phyloP scores from a whole-genome alignment of 2,888 invertebrate genomes.

The Xanthia togata region DNA sequence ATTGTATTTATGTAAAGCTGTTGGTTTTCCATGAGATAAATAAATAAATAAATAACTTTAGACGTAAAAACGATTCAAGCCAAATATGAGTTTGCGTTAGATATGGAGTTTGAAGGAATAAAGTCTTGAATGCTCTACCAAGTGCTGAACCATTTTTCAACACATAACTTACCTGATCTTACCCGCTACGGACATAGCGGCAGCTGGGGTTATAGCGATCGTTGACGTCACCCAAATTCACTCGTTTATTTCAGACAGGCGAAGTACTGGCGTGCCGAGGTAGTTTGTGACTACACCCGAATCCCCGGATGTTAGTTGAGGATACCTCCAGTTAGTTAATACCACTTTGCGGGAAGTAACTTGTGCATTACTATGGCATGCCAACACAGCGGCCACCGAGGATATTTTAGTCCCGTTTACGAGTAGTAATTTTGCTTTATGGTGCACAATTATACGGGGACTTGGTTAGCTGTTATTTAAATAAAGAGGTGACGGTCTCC shows the following conservation, averaged over 20 bases:
- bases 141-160: slow-evolving; percentile 22
- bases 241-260: slow-evolving; percentile 43
- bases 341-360: slow-evolving; percentile 43
- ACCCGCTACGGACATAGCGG: slow-evolving; percentile 42
- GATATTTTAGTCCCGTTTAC: slow-evolving; percentile 72
- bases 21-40: too few relatives aligned
- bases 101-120: slow-evolving; percentile 13
- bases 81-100: not conserved
- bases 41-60: too few relatives aligned
- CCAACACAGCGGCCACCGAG: slow-evolving; percentile 50
- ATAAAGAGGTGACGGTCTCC: slow-evolving; percentile 46
- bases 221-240: slow-evolving; percentile 49
- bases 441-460: slow-evolving; percentile 68
- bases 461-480: slow-evolving; percentile 57
- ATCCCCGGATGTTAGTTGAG: slow-evolving; percentile 31
- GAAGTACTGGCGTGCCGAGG: slow-evolving; percentile 24
- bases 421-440: slow-evolving; percentile 76
- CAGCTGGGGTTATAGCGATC: slow-evolving; percentile 41
- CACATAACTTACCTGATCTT: slow-evolving; percentile 48
- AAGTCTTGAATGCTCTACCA: slow-evolving; percentile 21
- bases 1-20: too few relatives aligned
- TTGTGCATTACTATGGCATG: slow-evolving; percentile 49
- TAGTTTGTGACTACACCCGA: slow-evolving; percentile 41
- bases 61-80: not conserved
- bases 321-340: slow-evolving; percentile 37